These are phyloP conservation scores for Scytalopus superciliaris DNA, from an alignment of 2,113 vertebrate species.

Conservation along the genomic window DNA sequence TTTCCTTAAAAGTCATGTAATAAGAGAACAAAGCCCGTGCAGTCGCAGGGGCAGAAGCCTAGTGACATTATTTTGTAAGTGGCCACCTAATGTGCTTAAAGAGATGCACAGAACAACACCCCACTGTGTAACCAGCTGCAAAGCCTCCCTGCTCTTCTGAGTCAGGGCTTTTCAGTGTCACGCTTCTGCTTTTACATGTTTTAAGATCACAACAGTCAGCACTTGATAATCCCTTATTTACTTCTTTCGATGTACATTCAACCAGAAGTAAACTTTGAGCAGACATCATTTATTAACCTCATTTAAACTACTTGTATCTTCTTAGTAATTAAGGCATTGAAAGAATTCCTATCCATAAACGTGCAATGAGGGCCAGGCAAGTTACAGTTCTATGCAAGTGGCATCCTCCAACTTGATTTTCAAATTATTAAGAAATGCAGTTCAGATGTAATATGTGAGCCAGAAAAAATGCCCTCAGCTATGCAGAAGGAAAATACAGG, in stretches of 20 bases:
- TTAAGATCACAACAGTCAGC: not conserved
- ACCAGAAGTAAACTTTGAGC: not conserved
- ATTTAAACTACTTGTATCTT: not conserved
- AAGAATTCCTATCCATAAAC: not conserved
- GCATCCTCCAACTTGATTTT: not conserved
- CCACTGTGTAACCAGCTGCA: not conserved
- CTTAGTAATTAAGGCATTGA: not conserved
- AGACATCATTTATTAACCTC: not conserved
- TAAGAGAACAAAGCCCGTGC: conserved; percentile 16
- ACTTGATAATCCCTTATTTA: not conserved
- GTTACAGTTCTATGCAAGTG: not conserved
- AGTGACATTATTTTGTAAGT: not conserved
- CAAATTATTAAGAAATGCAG: not conserved
- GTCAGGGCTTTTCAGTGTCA: not conserved
- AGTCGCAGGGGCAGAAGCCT: not conserved
- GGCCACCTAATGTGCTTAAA: conserved; percentile 1
- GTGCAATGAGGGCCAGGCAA: not conserved
- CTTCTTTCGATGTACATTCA: not conserved
- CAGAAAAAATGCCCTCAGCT: not conserved
- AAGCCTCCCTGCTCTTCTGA: not conserved
- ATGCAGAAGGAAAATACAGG: not conserved
- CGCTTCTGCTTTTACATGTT: not conserved
- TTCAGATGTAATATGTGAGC: not conserved
- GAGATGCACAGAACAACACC: not conserved
- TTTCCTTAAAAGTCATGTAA: conserved; percentile 40